Evolutionary conservation across 2,888 invertebrate species (phyloP), one percentile per base, ranked within the genome.

Genomic region (Polymixis lichenea): DNA sequence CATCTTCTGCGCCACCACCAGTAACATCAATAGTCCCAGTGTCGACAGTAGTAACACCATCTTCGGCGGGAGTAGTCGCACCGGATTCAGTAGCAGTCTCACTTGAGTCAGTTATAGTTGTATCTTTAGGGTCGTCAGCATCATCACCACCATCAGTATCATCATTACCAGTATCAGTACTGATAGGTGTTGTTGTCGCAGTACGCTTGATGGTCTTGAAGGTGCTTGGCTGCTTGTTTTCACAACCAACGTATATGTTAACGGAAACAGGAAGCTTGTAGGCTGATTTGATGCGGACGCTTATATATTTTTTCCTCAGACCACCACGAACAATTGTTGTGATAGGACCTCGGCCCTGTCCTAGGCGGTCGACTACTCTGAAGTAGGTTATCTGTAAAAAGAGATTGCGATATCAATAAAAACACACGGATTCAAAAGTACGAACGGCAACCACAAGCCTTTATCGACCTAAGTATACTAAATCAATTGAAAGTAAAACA

Each of bases 351-450:
- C 89, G 75, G 1, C 93, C 92, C 4, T 91, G 77, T 2, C 94
- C 95, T 5, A 95, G 86, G 4, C 95, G 93, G 70, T 95, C 95
- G 0, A 90, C 89, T 0, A 95, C 92, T 74, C 94, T 90, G 61
- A 95, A 90, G 87, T 94, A 95, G 0, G 95, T 94, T 51, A 95
- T 95, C 95, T 95, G 89, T 93, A 86, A 68, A 90, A 92, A 13
- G 49, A 51, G 11, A 58, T n/a, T n/a, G 4, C 1, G 32, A 46
- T n/a, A 46, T 49, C 25, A 53, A 25, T 56, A n/a, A 56, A n/a
- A 19, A 32, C 19, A 46, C 9, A 51, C 9, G 1, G 1, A 32
- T 3, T 65, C 19, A 25, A 22, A 17, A n/a, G 13, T 25, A 11
- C 6, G 7, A 28, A 38, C 15, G 2, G 8, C 22, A 53, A n/a